These are phyloP conservation scores for Yponomeuta malinellus DNA, from an alignment of 2,888 invertebrate species.

Conservation along the genomic window DNA sequence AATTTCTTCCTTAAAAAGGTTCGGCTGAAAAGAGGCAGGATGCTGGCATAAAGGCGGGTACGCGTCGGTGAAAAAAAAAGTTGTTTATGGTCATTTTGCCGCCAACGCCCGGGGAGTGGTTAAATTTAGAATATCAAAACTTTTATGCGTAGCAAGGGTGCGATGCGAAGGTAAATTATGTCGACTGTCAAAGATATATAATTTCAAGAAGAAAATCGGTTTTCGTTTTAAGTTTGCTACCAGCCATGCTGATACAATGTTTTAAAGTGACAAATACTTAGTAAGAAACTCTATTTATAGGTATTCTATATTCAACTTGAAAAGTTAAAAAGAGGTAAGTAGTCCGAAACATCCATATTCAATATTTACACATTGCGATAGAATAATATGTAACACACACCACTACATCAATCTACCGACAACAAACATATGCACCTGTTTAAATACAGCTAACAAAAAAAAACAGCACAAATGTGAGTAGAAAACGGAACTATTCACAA, in stretches of 20 bases:
- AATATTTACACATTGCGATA: neutral
- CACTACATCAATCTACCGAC: neutral
- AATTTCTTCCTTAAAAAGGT: constrained; percentile 72
- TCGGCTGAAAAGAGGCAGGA: constrained; percentile 69
- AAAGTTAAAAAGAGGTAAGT: neutral
- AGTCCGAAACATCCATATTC: neutral
- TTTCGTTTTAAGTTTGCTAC: neutral
- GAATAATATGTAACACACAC: neutral
- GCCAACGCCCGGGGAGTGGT: constrained; percentile 60
- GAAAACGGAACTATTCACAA: constrained; percentile 49
- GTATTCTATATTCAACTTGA: neutral
- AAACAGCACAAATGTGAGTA: constrained; percentile 36
- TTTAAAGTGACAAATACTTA: too few relatives aligned
- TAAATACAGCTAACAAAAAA: constrained; percentile 26
- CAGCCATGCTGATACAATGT: too few relatives aligned
- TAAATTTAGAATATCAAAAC: constrained; percentile 41
- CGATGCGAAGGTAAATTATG: constrained; percentile 19
- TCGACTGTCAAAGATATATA: neutral
- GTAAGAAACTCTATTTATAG: too few relatives aligned
- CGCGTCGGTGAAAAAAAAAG: constrained; percentile 49
- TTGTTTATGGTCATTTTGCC: constrained; percentile 70
- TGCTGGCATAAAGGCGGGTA: constrained; percentile 52
- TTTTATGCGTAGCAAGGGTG: neutral
- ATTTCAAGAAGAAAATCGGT: neutral
- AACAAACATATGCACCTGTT: constrained; percentile 6